These are phyloP conservation scores for Alligator sinensis DNA, from an alignment of 2,113 vertebrate species.

Conservation along the genomic window DNA sequence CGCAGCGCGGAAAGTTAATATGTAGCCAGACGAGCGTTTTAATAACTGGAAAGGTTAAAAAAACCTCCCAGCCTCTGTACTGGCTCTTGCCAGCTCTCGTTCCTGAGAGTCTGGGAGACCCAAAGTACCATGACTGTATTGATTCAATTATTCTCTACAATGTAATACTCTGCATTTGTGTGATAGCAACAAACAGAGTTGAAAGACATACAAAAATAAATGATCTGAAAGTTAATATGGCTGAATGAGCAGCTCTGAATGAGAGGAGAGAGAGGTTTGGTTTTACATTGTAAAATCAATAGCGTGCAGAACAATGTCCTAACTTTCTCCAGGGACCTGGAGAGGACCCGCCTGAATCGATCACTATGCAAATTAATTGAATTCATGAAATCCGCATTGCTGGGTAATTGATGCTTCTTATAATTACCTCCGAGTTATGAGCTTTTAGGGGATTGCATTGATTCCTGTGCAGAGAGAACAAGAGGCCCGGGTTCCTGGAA, in stretches of 20 bases:
- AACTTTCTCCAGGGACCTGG: constrained; percentile 70
- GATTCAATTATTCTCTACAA: constrained; percentile 83
- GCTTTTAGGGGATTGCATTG: constrained; percentile 81
- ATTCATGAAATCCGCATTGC: constrained; percentile 78
- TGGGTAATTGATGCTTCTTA: constrained; percentile 83
- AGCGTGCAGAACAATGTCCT: constrained; percentile 81
- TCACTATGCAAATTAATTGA: constrained; percentile 84
- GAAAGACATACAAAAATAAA: constrained; percentile 86
- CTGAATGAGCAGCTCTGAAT: constrained; percentile 84
- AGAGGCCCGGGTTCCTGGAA: constrained; percentile 25
- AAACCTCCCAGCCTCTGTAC: background rate
- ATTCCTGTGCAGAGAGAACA: constrained; percentile 42
- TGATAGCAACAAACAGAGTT: constrained; percentile 86
- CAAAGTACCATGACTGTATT: constrained; percentile 71
- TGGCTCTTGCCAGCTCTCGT: constrained; percentile 27
- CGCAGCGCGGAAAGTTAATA: background rate
- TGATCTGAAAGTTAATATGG: constrained; percentile 85
- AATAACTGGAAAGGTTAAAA: constrained; percentile 59
- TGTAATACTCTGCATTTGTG: constrained; percentile 82
- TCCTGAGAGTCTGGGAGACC: constrained; percentile 61
- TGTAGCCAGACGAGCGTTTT: constrained; percentile 34
- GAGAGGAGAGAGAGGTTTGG: constrained; percentile 73
- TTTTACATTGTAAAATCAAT: constrained; percentile 82
- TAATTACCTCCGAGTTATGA: constrained; percentile 84
- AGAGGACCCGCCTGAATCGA: constrained; percentile 75